These are phyloP conservation scores for Ellobius talpinus DNA, from an alignment of 2,113 vertebrate species.

Conservation along the genomic window DNA sequence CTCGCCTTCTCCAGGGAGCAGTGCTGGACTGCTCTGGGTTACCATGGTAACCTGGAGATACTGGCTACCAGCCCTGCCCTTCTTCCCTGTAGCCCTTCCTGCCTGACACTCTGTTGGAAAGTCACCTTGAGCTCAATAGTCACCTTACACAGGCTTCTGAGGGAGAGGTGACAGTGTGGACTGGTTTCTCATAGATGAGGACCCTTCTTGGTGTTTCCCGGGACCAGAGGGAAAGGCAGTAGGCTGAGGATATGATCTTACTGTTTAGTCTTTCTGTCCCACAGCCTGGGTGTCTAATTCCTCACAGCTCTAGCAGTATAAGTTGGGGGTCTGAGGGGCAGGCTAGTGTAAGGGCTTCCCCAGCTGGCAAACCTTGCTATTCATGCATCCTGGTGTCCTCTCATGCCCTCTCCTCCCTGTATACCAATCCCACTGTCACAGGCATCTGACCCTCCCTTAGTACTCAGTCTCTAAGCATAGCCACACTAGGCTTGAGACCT, in stretches of 20 bases:
- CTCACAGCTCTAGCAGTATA: not conserved
- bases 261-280: not conserved
- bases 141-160: fast-evolving
- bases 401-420: fast-evolving
- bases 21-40: not conserved
- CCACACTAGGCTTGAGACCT: too few species aligned
- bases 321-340: fast-evolving
- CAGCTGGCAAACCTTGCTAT: not conserved
- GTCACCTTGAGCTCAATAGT: not conserved
- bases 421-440: fast-evolving
- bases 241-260: not conserved
- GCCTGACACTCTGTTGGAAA: not conserved
- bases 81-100: not conserved
- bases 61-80: not conserved
- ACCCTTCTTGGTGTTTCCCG: fast-evolving
- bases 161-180: fast-evolving
- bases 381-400: not conserved
- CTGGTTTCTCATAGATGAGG: fast-evolving
- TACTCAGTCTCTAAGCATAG: too few species aligned
- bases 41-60: slow-evolving; percentile 36
- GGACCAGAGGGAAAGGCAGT: fast-evolving
- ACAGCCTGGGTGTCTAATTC: not conserved
- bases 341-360: fast-evolving
- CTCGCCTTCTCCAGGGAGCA: fast-evolving
- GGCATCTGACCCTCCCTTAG: not conserved